A percentile compares a stretch with the other conserved stretches of the same genome.
These are phyloP conservation scores for Diorhabda sublineata DNA, from an alignment of 1,140 invertebrate species.

Conservation along the genomic window DNA sequence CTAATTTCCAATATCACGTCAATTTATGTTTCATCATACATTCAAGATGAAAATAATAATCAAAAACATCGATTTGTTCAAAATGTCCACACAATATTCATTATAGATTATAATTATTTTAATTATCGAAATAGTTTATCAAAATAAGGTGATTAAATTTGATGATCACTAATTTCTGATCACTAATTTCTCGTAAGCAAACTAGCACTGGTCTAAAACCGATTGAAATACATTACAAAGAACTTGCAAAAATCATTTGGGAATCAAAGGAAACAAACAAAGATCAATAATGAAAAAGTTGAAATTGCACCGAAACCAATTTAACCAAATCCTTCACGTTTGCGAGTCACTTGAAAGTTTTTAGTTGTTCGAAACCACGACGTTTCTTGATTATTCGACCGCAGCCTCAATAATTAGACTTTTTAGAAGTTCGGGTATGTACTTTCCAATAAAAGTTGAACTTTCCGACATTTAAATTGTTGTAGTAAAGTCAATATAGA, in stretches of 20 bases:
- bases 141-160: too few species aligned
- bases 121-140: too few species aligned
- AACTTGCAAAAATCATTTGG: not conserved
- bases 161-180: too few species aligned
- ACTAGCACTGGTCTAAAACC: too few species aligned
- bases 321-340: conserved; percentile 34
- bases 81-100: too few species aligned
- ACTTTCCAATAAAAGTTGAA: conserved; percentile 17
- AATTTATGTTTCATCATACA: too few species aligned
- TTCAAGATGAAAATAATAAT: too few species aligned
- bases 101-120: too few species aligned
- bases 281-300: conserved; percentile 29
- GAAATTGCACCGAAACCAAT: conserved; percentile 36
- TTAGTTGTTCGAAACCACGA: conserved; percentile 32
- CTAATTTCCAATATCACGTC: too few species aligned
- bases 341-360: conserved; percentile 35
- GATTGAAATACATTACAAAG: not conserved
- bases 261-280: conserved; percentile 6
- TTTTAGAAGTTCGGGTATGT: conserved; percentile 24
- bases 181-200: too few species aligned
- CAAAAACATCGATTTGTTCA: too few species aligned
- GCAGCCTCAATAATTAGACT: conserved; percentile 36
- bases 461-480: conserved; percentile 12
- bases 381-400: conserved; percentile 24
- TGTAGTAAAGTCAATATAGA: too few species aligned